Base-by-base conservation (phyloP, 2,888 invertebrate species). In the Brachylomia viminalis region DNA sequence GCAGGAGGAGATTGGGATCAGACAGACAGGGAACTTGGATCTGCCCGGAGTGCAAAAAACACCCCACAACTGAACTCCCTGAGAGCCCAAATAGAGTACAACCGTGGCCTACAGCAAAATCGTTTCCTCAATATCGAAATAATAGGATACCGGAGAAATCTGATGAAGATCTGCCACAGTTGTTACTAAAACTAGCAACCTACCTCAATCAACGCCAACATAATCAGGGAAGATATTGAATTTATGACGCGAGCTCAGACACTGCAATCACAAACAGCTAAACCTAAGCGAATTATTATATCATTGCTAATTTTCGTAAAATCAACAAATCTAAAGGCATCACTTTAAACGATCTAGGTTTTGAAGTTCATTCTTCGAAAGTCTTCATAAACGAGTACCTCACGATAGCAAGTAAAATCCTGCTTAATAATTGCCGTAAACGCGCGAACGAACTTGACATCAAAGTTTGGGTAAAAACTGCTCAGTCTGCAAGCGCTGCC, bases 371-470 rank as follows among this genome's bases (percentile, higher is more conserved):
- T n/a, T n/a, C n/a, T n/a, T n/a, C n/a, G n/a, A n/a, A n/a, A n/a
- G 38, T 38, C 38, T 38, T 38, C 7, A 38, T n/a, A 42, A 64
- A 64, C 17, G 62, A 64, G n/a, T n/a, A 64, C n/a, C n/a, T 64
- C 42, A 42, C n/a, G 15, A 64, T 38, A 42, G 38, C 62, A 4
- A n/a, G 15, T 42, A 62, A 38, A 62, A 62, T 62, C 15, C 7
- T 62, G n/a, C 62, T n/a, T n/a, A n/a, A n/a, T 38, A 62, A 62
- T n/a, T 62, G 38, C 62, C 38, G 38, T 15, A 62, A 42, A 42
- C 42, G 42, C 17, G 42, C 42, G 8, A 64, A 64, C 42, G 56
- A 68, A 56, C 56, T 45, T 38, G n/a, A n/a, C n/a, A n/a, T n/a
- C n/a, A n/a, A n/a, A n/a, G n/a, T n/a, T n/a, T n/a, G n/a, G n/a